Base-by-base conservation (phyloP, 2,797 vertebrate species). In the Euthynnus affinis region DNA sequence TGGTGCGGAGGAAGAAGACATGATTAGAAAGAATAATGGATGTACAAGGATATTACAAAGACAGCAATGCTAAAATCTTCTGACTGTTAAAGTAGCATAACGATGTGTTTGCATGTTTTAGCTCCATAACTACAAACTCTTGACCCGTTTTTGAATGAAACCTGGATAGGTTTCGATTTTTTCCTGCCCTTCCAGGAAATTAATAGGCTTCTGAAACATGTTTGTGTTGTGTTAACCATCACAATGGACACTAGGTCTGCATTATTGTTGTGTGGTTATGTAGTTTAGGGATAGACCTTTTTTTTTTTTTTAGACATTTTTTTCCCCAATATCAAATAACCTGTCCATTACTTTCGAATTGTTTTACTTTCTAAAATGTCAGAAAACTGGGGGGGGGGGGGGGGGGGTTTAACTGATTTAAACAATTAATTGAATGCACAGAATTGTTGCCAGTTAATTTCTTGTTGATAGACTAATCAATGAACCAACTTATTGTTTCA, bases 1-100 rank as follows among this genome's bases (percentile, higher is more conserved):
- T 96, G 62, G 8, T 48, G 93, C 10, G 13, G 65, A 15, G 59
- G 27, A 86, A 72, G 29, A 90, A 23, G 27, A 59, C 5, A 17
- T 2, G 3, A 27, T 80, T 59, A 60, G n/a, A 58, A 37, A 59
- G 4, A 25, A 22, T 57, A 25, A 3, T 2, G 4, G 0, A 22
- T 17, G 9, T 3, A 13, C 13, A 4, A 27, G 3, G 8, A 59
- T n/a, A 32, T 18, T 15, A 64, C 15, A 25, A 29, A 37, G 2
- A 56, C 42, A 34, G n/a, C 8, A 42, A 9, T 44, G 34, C 18
- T 48, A 29, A 61, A 42, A 44, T 29, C 27, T 29, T 29, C 27
- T 66, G 52, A 55, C 52, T 46, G 15, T 44, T 44, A 46, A 46
- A 46, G 44, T 46, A 46, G 44, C 4, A 46, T 18, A 55, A 1